Base-by-base conservation (phyloP, 2,113 vertebrate genomes). In the Nothocercus julius region DNA sequence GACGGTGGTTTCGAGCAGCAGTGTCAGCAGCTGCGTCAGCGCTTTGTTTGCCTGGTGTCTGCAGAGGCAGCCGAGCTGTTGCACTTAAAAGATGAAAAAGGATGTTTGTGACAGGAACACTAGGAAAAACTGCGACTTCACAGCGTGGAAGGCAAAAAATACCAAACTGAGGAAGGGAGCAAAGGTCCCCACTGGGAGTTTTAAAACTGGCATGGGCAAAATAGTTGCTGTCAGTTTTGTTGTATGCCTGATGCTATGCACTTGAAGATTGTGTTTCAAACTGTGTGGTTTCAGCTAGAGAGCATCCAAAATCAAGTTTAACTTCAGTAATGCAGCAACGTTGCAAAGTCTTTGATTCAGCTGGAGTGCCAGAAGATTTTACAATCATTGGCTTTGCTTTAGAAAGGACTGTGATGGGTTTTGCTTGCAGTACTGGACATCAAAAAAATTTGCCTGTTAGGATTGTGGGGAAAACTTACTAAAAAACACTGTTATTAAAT, bases 321-420 rank as follows among this genome's bases (percentile, higher is more conserved):
- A 34, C 67, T 42, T n/a, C 47, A 5, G 7, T 15, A 12, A 16
- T 0, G 0, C 74, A 16, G 13, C 53, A 28, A 18, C 68, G 42
- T 19, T 87, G 42, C 64, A 73, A 17, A 21, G 13, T 68, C 30
- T 36, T 24, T 53, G 61, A 11, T 36, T 25, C 32, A 28, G 16
- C 64, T 64, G 79, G 27, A 19, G 40, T 32, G 45, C 78, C 36
- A 59, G 45, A 42, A 25, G 13, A 11, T 45, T 44, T 63, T 83
- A 45, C 32, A 32, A 3, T 11, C 66, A 6, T 22, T 38, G 16
- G 13, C 10, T 62, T 76, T 62, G 42, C n/a, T 59, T 38, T 59
- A 54, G 53, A 64, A 69, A 77, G 44, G 1, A 59, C 24, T 20
- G 20, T 13, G 74, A 66, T 64, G 49, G 49, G 54, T 56, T 40